Base-by-base conservation (phyloP, 53 echinoderm and acorn worm species). In the Arbacia lixula region DNA sequence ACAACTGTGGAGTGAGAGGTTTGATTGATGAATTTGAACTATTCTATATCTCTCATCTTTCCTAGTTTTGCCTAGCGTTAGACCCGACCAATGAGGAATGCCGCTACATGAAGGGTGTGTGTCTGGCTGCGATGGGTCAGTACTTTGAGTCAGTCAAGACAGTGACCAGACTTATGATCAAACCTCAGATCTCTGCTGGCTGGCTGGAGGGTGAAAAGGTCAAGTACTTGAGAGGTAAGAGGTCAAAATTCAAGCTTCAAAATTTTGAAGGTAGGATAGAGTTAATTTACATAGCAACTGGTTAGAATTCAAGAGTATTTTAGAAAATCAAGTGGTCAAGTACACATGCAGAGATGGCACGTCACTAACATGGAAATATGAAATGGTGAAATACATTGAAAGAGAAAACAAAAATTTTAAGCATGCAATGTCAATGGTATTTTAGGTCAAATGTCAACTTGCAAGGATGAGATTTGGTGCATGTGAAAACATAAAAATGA, bases 51-150 rank as follows among this genome's bases (percentile, higher is more conserved):
- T 10, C 30, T 25, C 0, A n/a, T 36, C 22, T n/a, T 19, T 38
- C 17, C 14, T 10, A 95, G 95, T 84, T 86, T 3, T 95, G 95
- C 65, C 75, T 86, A 2, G 86, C 66, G 3, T 65, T 93, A 38
- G 93, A 96, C 1, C 96, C 96, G 6, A 79, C 73, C 86, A 93
- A 94, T 40, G 89, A 91, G 51, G 90, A 86, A 3, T 96, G 96
- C 22, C 89, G 91, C 41, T 93, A 89, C 71, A 96, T 96, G 96
- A 89, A 89, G 68, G 96, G 93, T 4, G 46, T 93, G 32, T 96
- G 94, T 32, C 75, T 91, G 53, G 91, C 88, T 21, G 84, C 93
- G 6, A 68, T 91, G 65, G 96, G 96, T 6, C 91, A 91, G 83
- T 96, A 89, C 68, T 93, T 89, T 53, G 85, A 93, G 2, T 89